Evolutionary conservation across 2,888 invertebrate species (phyloP).

Genomic region (Thysanoteuthis rhombus): DNA sequence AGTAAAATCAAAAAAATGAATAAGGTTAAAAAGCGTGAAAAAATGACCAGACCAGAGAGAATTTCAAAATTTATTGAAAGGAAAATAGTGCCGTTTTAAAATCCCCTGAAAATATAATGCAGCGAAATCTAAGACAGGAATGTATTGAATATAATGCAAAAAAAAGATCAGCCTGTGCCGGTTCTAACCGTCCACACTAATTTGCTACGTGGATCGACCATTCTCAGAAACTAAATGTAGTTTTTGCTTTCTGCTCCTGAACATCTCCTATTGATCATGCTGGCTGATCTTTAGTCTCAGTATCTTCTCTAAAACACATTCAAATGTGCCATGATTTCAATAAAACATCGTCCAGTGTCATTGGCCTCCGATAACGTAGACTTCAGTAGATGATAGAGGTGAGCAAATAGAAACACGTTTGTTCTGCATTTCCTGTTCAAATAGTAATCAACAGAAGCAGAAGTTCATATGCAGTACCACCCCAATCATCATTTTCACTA

Average conservation of each 20-base stretch:
- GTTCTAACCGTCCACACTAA: neutral
- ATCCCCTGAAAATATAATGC: no score
- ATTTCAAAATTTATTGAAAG: no score
- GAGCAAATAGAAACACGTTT: neutral
- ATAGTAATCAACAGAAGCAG: neutral
- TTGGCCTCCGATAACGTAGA: neutral
- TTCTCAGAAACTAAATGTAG: neutral
- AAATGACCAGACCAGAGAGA: no score
- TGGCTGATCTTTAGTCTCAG: neutral
- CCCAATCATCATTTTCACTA: neutral
- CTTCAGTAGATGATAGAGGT: neutral
- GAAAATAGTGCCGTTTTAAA: no score
- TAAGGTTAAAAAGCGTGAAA: no score
- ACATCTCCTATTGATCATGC: neutral
- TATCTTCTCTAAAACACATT: neutral
- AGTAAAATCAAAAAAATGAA: no score
- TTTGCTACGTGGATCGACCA: neutral
- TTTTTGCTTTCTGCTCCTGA: neutral
- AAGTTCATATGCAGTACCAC: neutral
- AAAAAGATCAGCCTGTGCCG: no score
- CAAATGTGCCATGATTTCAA: neutral
- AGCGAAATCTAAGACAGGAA: no score
- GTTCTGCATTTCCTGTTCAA: neutral
- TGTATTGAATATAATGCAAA: no score
- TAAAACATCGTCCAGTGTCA: neutral